These are phyloP conservation scores for Parascotia fuliginaria DNA, from an alignment of 2,888 invertebrate genomes.

Conservation along the genomic window DNA sequence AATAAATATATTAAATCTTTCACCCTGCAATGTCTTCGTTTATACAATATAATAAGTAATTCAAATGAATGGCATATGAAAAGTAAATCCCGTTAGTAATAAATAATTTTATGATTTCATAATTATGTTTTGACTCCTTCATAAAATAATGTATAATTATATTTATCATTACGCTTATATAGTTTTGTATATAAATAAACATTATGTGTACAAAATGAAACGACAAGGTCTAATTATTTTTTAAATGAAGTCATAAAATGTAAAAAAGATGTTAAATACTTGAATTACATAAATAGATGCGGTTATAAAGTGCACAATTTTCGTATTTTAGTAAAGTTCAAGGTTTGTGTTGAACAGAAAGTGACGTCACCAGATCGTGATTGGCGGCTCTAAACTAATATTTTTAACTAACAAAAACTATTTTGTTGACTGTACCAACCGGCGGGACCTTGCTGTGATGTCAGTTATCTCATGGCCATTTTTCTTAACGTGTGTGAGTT, in stretches of 20 bases:
- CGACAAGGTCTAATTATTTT: constrained; percentile 5
- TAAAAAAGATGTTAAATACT: constrained; percentile 17
- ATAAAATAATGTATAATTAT: too few species aligned
- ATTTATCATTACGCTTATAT: too few species aligned
- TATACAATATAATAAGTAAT: too few species aligned
- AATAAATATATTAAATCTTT: too few species aligned
- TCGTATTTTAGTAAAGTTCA: constrained; percentile 31
- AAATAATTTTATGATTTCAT: too few species aligned
- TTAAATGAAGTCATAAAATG: constrained; percentile 15
- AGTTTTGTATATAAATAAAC: too few species aligned
- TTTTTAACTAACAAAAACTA: constrained; percentile 26
- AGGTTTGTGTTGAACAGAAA: constrained; percentile 21
- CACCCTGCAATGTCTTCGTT: too few species aligned
- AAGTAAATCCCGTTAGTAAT: too few species aligned
- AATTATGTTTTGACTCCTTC: too few species aligned
- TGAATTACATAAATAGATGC: constrained; percentile 20
- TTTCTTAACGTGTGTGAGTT: constrained; percentile 46
- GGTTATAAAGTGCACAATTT: constrained; percentile 21
- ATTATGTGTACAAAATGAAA: not conserved
- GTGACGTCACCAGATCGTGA: constrained; percentile 21
- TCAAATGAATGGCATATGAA: too few species aligned
- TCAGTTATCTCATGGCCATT: constrained; percentile 81
- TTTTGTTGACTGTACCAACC: constrained; percentile 62
- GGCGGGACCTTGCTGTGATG: constrained; percentile 79
- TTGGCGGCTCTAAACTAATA: constrained; percentile 2